A percentile compares a stretch with the other conserved stretches of the same genome.
Conservation (phyloP, 2,113 vertebrate genomes). For the Datnioides undecimradiatus region DNA sequence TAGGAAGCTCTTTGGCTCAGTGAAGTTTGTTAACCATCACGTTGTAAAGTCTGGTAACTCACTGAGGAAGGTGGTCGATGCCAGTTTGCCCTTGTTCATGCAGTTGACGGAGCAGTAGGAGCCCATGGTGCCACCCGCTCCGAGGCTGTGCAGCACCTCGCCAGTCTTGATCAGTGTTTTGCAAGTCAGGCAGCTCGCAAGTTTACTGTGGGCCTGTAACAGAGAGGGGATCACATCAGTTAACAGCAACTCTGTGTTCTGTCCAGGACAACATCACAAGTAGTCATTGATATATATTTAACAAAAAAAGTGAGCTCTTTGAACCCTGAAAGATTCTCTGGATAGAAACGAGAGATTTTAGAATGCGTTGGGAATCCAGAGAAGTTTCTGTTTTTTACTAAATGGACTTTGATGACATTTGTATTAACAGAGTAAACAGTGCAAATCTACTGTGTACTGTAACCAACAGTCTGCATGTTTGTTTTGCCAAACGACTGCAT, state of each 20-base stretch:
- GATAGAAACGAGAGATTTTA: background rate
- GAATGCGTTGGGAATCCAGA: background rate
- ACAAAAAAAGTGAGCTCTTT: background rate
- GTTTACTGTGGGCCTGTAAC: conserved; percentile 91
- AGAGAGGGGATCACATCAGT: background rate
- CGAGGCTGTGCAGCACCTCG: conserved; percentile 95
- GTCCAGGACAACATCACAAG: background rate
- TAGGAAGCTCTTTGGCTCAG: background rate
- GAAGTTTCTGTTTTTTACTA: background rate
- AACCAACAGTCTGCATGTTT: background rate
- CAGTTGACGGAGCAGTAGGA: conserved; percentile 95
- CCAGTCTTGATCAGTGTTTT: conserved; percentile 94
- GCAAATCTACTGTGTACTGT: background rate
- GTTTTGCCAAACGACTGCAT: background rate
- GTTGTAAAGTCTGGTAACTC: conserved; percentile 37
- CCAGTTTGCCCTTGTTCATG: conserved; percentile 93
- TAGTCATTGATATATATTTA: background rate
- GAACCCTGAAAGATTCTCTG: background rate
- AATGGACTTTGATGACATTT: background rate
- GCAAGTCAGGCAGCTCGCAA: conserved; percentile 93
- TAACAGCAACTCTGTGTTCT: background rate
- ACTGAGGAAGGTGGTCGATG: conserved; percentile 78
- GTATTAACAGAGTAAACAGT: background rate
- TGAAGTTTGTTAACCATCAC: background rate
- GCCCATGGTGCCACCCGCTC: conserved; percentile 90